phyloP scores from a whole-genome alignment of 53 echinoderm and acorn worm genomes.

The Arbacia lixula region DNA sequence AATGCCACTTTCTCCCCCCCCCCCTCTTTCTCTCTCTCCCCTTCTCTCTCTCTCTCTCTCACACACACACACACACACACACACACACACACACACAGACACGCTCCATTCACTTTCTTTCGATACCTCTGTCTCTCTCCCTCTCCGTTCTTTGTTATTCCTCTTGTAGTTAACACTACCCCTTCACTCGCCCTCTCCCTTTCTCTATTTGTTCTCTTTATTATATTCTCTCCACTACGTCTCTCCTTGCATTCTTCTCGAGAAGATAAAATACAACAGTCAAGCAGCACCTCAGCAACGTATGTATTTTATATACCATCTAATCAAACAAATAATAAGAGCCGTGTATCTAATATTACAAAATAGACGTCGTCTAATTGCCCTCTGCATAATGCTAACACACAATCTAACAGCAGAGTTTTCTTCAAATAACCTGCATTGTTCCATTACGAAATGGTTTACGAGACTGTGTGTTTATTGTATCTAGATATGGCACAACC shows the following conservation, averaged over 20 bases:
- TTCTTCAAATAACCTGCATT: no score
- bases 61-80: neutral
- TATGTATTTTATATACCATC: neutral
- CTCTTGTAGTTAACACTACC: neutral
- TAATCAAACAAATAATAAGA: no score
- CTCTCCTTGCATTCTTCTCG: neutral
- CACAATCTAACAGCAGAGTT: no score
- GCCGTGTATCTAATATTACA: no score
- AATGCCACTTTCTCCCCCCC: no score
- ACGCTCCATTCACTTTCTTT: neutral
- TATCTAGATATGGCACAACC: no score
- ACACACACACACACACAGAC: neutral
- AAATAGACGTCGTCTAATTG: no score
- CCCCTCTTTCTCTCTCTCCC: neutral
- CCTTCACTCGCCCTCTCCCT: neutral
- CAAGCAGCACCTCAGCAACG: neutral
- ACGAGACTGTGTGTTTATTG: no score
- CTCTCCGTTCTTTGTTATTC: no score
- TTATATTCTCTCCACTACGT: neutral
- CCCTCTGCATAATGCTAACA: no score
- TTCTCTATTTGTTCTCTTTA: neutral
- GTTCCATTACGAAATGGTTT: no score
- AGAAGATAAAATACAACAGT: conserved; percentile 11
- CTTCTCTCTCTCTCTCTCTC: neutral
- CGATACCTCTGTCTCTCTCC: neutral